Evolutionary conservation across 2,113 vertebrate genomes (phyloP), one percentile per base, ranked within the genome.

Genomic region (Pomatostomus ruficeps): DNA sequence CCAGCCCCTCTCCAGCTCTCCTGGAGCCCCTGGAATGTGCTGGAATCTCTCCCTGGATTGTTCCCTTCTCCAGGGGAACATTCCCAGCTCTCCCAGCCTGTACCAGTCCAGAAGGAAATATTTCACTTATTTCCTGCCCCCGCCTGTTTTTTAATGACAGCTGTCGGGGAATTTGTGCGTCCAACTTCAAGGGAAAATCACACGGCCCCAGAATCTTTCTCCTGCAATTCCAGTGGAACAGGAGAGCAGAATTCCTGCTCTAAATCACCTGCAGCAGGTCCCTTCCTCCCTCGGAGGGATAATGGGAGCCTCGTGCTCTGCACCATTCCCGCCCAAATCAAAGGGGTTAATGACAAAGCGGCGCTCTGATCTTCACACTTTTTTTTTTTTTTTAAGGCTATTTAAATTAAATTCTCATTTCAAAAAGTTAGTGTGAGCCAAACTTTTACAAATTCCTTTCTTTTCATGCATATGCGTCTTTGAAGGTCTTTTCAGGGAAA

Each of bases 281-380:
- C 74, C 55, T 38, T 61, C 45, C 55, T 68, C 88, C 55, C 67
- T 17, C 54, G 4, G 74, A 68, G 74, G 67, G 71, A 91, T 62
- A 73, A 92, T 4, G 54, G 26, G 66, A 38, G 87, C 94, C 88
- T 97, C 55, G 12, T 62, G 85, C 76, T 91, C 86, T 23, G 7
- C 25, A 55, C 70, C 58, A 91, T 91, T 72, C 48, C 95, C 58
- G 84, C 29, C 76, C 95, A 85, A 91, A 31, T 49, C 91, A 96
- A 91, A 95, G 92, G 88, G 91, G 92, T 86, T 96, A 96, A 97
- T 95, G 96, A 89, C 82, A 97, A 96, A 96, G 95, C 94, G 87
- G 66, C 85, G 23, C 96, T 92, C 91, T 94, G 91, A 94, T 96
- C 94, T 91, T 92, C 86, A 80, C 66, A 65, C 71, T 18, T 52